A percentile compares a stretch with the other conserved stretches of the same genome.
These are phyloP conservation scores for fruit fly (Drosophila melanogaster) DNA, from an alignment of 1,140 invertebrate genomes.

Conservation along the genomic window Release_6_plus_ISO1_MT NT_037436.4:15727001-15727500, in stretches of 20 bases:
- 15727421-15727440: slow-evolving; percentile 79
- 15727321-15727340: slow-evolving; percentile 81
- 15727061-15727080: slow-evolving; percentile 21
- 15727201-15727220: slow-evolving; percentile 40
- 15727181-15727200: slow-evolving; percentile 55
- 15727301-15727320: slow-evolving; percentile 59
- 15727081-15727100: slow-evolving; percentile 22
- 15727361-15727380: slow-evolving; percentile 83
- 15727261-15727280: slow-evolving; percentile 60
- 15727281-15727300: slow-evolving; percentile 53
- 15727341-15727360: slow-evolving; percentile 79
- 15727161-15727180: slow-evolving; percentile 61
- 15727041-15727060: neutral
- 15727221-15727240: slow-evolving; percentile 9
- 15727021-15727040: neutral
- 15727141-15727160: slow-evolving; percentile 33
- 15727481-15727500: neutral
- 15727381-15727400: slow-evolving; percentile 60
- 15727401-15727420: slow-evolving; percentile 67
- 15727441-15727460: slow-evolving; percentile 33
- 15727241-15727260: slow-evolving; percentile 17
- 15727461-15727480: neutral
- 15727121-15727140: slow-evolving; percentile 50
- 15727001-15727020: neutral
- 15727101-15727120: slow-evolving; percentile 36